Base-by-base conservation (phyloP, 2,888 invertebrate genomes). In the Chrysomela aeneicollis region DNA sequence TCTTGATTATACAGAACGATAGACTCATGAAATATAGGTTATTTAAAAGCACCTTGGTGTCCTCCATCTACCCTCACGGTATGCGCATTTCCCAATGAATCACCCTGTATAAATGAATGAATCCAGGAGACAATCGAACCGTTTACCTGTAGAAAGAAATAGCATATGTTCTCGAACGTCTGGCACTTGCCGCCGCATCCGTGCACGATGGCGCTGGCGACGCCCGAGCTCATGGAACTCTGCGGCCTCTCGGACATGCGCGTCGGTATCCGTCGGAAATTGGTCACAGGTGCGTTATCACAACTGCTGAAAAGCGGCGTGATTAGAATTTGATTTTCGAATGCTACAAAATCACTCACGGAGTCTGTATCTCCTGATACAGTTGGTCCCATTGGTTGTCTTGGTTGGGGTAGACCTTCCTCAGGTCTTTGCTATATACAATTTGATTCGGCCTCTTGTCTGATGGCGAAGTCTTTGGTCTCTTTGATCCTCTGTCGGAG, bases 101-200 rank as follows among this genome's bases (percentile, higher is more conserved):
- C n/a, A n/a, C n/a, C n/a, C n/a, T n/a, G n/a, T n/a, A n/a, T n/a
- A n/a, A n/a, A n/a, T n/a, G n/a, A n/a, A n/a, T 6, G 26, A 26
- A 26, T 26, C 26, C 4, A 26, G 26, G 26, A 26, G 3, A 26
- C 6, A 5, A 15, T 59, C 19, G 17, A 35, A 47, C 46, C 26
- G 69, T 70, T 73, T 76, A 89, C 89, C 86, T 89, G 89, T 76
- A 90, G 84, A 76, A 89, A 88, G 80, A 89, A 89, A 81, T 89
- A 89, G 82, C 89, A 90, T 73, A 89, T 88, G 84, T 89, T 89
- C 84, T 90, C 89, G 83, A 88, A 88, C 69, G 88, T 88, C 69
- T 88, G 87, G 71, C 90, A 90, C 77, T 88, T 89, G 3, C 90
- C 90, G 10, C 89, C 89, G 79, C 90, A 90, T 21, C 89, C 89